Evolutionary conservation across 2,888 invertebrate genomes (phyloP), one percentile per base, ranked within the genome.

Genomic region (Epicampocera succincta): DNA sequence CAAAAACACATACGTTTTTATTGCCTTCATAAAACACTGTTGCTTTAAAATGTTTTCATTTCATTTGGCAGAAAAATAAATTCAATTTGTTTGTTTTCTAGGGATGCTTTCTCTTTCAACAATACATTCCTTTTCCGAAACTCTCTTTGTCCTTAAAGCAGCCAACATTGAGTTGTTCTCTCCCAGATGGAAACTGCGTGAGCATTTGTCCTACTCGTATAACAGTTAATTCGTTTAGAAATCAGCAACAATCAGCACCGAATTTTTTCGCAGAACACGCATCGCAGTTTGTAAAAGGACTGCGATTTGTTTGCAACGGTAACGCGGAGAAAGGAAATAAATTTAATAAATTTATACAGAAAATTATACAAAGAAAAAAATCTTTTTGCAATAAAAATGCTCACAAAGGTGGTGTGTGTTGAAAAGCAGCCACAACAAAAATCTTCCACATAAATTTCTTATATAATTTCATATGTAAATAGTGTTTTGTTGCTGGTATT

Each of bases 211-310:
- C n/a, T n/a, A n/a, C 1, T 42, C 1, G 74, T 82, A 82, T 82
- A 82, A 82, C 82, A 82, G 82, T 82, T 73, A 58, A 15, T 21
- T 6, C 38, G 38, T 4, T 11, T 19, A 21, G 65, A 29, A 52
- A 61, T 25, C 48, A 72, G 54, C 69, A 82, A 78, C 66, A 78
- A 69, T 71, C 69, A 69, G 69, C 61, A 61, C 46, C 42, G 40
- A 71, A 66, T 2, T 25, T 50, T 25, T 78, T 82, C 46, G 60
- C 54, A 78, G 56, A 44, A 74, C 56, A 78, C 82, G 82, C 82
- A 82, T 46, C 63, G 72, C 82, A 82, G 82, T 82, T 78, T 78
- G 65, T 50, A 19, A 56, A 65, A 75, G 60, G 61, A 60, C 82
- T 71, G 74, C 66, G 61, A 56, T 66, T 66, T 66, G 78, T 61